These are phyloP conservation scores for Burhinus bistriatus DNA, from an alignment of 2,113 vertebrate genomes.

Conservation along the genomic window DNA sequence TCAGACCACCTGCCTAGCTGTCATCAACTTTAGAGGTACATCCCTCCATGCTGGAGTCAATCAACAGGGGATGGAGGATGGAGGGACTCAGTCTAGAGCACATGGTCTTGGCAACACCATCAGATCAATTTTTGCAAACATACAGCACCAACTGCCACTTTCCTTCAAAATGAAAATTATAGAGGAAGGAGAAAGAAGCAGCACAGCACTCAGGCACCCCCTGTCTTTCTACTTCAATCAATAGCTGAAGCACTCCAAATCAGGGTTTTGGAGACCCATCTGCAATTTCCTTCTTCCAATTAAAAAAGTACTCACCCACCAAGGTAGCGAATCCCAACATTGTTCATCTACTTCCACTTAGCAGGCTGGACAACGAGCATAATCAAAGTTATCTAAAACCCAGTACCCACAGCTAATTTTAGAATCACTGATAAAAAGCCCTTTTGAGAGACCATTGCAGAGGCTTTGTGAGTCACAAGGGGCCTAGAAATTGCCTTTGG, in stretches of 20 bases:
- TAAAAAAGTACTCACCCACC: background rate
- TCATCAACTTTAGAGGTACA: background rate
- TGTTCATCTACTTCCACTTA: background rate
- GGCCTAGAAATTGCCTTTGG: background rate
- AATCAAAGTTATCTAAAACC: background rate
- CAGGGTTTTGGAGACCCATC: background rate
- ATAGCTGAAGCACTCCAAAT: background rate
- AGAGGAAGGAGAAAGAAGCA: background rate
- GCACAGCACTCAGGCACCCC: rapidly evolving
- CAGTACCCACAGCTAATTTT: background rate
- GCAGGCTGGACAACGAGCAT: background rate
- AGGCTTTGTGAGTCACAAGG: background rate
- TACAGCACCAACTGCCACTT: background rate
- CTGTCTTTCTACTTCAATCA: background rate
- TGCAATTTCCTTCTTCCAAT: background rate
- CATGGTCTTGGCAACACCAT: background rate
- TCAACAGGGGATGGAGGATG: background rate
- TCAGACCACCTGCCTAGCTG: background rate
- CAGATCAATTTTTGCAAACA: background rate
- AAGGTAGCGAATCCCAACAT: background rate
- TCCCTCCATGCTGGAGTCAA: background rate
- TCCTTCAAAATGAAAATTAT: background rate
- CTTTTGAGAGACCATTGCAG: background rate
- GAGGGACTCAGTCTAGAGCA: background rate
- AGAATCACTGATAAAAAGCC: background rate